phyloP scores from a whole-genome alignment of 2,888 invertebrate species.

The Amphipoea oculea region DNA sequence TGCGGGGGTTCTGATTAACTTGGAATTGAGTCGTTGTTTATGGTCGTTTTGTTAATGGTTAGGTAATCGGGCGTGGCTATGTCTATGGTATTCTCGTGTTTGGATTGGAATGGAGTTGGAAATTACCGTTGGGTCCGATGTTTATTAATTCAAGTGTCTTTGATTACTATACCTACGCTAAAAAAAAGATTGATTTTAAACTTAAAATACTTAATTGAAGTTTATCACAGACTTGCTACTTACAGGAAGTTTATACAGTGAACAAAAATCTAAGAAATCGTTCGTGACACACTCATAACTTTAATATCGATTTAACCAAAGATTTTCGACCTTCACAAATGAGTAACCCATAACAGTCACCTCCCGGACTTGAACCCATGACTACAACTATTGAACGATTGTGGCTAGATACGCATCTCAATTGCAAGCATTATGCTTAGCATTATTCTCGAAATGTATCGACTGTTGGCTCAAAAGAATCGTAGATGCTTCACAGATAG shows the following conservation, averaged over 20 bases:
- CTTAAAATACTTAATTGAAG: not conserved
- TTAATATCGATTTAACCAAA: constrained; percentile 35
- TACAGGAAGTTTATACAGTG: not conserved
- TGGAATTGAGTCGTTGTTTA: constrained; percentile 56
- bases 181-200: not conserved
- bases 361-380: constrained; percentile 35
- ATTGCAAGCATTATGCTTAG: constrained; percentile 47
- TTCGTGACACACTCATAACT: constrained; percentile 49
- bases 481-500: constrained; percentile 50
- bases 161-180: not conserved
- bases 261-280: not conserved
- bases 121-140: not conserved
- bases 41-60: constrained; percentile 52
- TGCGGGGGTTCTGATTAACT: constrained; percentile 64
- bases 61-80: constrained; percentile 20
- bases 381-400: constrained; percentile 47
- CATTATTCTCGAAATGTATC: constrained; percentile 56
- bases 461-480: constrained; percentile 53
- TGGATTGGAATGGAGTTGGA: not conserved
- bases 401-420: constrained; percentile 64
- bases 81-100: constrained; percentile 15
- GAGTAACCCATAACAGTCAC: constrained; percentile 24
- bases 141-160: not conserved
- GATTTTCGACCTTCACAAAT: constrained; percentile 19
- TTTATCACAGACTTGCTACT: not conserved